phyloP scores from a whole-genome alignment of 2,113 vertebrate genomes.

The Glareola pratincola region DNA sequence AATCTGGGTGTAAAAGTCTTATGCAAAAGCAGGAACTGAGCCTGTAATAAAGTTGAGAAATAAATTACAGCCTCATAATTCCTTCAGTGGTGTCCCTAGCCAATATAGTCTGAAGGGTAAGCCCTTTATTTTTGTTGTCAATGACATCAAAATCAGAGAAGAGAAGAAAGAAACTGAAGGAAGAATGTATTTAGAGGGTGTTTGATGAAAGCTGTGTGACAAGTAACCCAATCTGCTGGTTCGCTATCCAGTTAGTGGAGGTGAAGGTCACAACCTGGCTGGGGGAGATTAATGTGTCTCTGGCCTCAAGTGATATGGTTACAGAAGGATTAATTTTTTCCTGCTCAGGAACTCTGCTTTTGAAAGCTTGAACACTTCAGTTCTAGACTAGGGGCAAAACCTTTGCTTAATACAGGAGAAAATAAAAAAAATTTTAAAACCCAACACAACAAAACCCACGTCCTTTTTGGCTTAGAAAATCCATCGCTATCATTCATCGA shows the following conservation, averaged over 20 bases:
- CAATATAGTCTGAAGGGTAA: neutral
- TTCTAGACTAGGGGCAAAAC: neutral
- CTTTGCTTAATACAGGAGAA: neutral
- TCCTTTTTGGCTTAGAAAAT: neutral
- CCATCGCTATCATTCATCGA: fast-evolving
- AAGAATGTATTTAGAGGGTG: neutral
- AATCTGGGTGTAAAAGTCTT: neutral
- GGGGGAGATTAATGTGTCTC: neutral
- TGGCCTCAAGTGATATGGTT: neutral
- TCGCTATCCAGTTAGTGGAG: neutral
- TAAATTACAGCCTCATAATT: neutral
- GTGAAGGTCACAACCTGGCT: neutral
- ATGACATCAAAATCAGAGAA: neutral
- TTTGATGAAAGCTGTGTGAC: neutral
- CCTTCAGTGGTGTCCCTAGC: neutral
- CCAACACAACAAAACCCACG: neutral
- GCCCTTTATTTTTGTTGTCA: neutral
- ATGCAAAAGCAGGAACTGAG: neutral
- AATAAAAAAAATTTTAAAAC: neutral
- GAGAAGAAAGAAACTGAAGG: neutral
- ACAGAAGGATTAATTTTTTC: neutral
- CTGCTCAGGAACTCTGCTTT: neutral
- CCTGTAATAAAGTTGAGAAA: neutral
- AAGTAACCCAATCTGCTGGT: neutral
- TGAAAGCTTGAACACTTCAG: neutral